phyloP scores from a whole-genome alignment of 2,113 vertebrate genomes.

The Burhinus bistriatus region DNA sequence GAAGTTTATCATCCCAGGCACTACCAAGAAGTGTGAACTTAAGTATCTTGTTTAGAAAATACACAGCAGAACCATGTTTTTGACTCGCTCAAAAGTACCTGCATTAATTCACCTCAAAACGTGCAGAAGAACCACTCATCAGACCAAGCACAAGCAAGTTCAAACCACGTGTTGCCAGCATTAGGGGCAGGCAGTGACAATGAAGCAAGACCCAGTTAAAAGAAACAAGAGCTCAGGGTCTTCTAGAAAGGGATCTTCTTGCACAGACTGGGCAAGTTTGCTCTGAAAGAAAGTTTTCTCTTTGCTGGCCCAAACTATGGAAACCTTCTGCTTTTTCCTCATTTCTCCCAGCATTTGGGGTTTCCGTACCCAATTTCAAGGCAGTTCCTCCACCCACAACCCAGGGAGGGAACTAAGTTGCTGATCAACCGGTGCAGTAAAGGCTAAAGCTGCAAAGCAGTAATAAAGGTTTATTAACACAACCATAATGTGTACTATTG shows the following conservation, averaged over 20 bases:
- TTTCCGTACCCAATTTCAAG: neutral
- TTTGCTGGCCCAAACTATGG: neutral
- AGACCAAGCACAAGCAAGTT: neutral
- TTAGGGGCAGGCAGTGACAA: neutral
- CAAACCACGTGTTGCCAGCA: fast-evolving
- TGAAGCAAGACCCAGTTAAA: neutral
- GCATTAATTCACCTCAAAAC: neutral
- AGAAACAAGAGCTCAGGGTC: neutral
- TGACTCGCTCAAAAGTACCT: fast-evolving
- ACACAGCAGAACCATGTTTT: fast-evolving
- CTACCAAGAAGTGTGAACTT: fast-evolving
- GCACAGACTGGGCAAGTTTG: too few species aligned
- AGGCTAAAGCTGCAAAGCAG: neutral
- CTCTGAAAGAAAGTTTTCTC: neutral
- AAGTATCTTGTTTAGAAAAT: neutral
- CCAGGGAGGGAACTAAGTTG: neutral
- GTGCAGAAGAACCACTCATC: neutral
- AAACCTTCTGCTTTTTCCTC: neutral
- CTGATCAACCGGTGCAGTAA: neutral
- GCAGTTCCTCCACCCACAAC: neutral
- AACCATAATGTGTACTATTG: neutral
- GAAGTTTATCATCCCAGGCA: neutral
- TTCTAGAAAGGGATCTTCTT: fast-evolving
- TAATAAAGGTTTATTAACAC: slow-evolving; percentile 58
- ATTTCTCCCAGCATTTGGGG: neutral